phyloP scores from a whole-genome alignment of 2,797 vertebrate genomes.

The Girardinus metallicus region DNA sequence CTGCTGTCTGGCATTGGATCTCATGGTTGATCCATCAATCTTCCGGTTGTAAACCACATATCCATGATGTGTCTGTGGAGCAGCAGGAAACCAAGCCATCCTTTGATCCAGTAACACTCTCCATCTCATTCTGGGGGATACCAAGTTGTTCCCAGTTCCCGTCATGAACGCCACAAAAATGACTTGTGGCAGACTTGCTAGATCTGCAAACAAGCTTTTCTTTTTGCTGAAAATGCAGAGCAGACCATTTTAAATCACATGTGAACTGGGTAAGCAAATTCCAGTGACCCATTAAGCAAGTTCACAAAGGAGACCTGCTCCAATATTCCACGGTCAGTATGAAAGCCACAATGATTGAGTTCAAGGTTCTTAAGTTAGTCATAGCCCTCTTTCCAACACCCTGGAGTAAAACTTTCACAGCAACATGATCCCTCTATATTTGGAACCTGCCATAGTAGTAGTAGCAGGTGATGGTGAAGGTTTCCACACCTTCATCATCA shows the following conservation, averaged over 20 bases:
- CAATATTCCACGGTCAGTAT: background rate
- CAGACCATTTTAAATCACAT: background rate
- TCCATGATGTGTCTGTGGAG: background rate
- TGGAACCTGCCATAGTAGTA: background rate
- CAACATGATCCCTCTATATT: background rate
- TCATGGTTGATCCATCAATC: background rate
- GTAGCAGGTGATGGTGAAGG: background rate
- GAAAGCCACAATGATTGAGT: background rate
- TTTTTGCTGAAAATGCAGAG: background rate
- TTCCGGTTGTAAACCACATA: background rate
- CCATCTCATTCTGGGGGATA: background rate
- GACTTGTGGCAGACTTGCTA: background rate
- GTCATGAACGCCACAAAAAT: background rate
- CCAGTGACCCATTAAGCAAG: background rate
- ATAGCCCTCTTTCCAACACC: background rate
- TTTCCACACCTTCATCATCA: background rate
- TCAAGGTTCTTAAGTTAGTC: background rate
- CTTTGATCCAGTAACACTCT: background rate
- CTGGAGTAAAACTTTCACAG: background rate
- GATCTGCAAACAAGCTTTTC: background rate
- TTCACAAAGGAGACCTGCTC: background rate
- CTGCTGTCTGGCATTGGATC: background rate
- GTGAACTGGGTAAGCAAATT: background rate
- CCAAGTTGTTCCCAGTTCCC: background rate
- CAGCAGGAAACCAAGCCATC: background rate